A percentile compares a stretch with the other conserved stretches of the same genome.
These are phyloP conservation scores for Cheilosia pagana DNA, from an alignment of 2,888 invertebrate genomes.

Conservation along the genomic window DNA sequence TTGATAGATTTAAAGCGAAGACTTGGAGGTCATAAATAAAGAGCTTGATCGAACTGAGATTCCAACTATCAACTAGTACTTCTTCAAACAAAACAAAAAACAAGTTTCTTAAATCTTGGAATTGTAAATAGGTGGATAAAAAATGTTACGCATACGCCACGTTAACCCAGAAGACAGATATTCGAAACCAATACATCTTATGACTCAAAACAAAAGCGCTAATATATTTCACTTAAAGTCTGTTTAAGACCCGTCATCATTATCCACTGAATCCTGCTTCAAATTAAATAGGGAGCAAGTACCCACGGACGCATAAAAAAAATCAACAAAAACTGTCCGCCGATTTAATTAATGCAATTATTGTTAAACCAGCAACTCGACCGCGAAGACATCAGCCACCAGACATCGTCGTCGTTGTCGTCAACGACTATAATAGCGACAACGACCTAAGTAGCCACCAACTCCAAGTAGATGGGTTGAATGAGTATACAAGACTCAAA, in stretches of 20 bases:
- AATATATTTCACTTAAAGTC: not conserved
- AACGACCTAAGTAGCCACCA: constrained; percentile 66
- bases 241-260: not conserved
- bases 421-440: constrained; percentile 1
- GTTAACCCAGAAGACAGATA: not conserved
- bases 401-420: constrained; percentile 39
- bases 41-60: too few relatives aligned
- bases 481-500: not conserved
- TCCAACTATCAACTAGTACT: too few relatives aligned
- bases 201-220: too few relatives aligned
- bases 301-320: not conserved
- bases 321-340: constrained; percentile 28
- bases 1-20: too few relatives aligned
- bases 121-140: not conserved
- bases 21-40: too few relatives aligned
- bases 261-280: constrained; percentile 19
- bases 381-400: constrained; percentile 68
- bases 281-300: not conserved
- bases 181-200: not conserved
- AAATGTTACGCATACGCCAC: constrained; percentile 12
- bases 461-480: constrained; percentile 40
- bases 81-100: too few relatives aligned
- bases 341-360: constrained; percentile 74
- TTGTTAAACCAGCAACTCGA: constrained; percentile 72
- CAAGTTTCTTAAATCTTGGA: not conserved